A percentile compares a stretch with the other conserved stretches of the same genome.
Evolutionary conservation across 2,797 vertebrate genomes (phyloP).

Genomic region (Chloroceryle inda): DNA sequence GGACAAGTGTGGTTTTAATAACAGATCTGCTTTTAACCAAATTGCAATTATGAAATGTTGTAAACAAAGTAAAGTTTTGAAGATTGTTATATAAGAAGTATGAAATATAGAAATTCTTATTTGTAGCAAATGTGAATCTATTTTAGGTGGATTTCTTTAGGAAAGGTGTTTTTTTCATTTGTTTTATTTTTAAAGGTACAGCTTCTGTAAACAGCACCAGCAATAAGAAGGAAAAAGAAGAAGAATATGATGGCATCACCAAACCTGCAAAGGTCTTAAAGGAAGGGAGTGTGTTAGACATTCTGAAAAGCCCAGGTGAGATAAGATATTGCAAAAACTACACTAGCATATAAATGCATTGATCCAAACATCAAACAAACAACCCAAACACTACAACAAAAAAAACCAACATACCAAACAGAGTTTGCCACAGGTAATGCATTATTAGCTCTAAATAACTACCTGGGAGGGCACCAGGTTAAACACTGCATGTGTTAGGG

Average conservation of each 20-base stretch:
- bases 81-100: neutral
- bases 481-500: neutral
- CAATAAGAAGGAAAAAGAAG: slow-evolving; percentile 80
- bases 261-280: slow-evolving; percentile 92
- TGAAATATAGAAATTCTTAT: neutral
- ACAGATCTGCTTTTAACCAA: neutral
- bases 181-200: slow-evolving; percentile 50
- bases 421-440: neutral
- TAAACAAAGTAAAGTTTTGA: neutral
- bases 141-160: neutral
- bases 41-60: neutral
- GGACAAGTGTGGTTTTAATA: neutral
- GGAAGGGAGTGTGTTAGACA: slow-evolving; percentile 94
- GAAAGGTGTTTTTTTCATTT: neutral
- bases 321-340: neutral
- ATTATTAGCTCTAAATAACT: neutral
- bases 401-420: neutral
- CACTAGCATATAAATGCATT: neutral
- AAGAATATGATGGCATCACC: slow-evolving; percentile 86
- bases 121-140: neutral
- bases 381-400: too few species aligned
- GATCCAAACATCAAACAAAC: neutral
- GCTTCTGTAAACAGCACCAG: slow-evolving; percentile 67
- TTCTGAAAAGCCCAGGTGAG: slow-evolving; percentile 93
- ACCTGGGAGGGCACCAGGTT: neutral